Evolutionary conservation across 2,797 vertebrate genomes (phyloP).

Genomic region (Gadopsis bispinosus): DNA sequence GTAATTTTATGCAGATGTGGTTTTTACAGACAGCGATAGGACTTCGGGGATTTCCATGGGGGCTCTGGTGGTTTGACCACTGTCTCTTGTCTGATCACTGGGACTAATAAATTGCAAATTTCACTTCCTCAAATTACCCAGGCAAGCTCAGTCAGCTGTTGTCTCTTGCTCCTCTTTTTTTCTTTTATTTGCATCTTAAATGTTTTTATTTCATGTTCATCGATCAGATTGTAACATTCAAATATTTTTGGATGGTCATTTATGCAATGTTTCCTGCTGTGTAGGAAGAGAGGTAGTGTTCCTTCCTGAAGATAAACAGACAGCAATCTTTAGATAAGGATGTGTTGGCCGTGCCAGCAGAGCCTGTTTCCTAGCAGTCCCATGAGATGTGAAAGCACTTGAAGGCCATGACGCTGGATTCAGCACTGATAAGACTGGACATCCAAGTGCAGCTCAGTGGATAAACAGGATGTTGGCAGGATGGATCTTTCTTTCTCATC

Average conservation of each 20-base stretch:
- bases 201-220: slow-evolving; percentile 1
- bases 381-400: slow-evolving; percentile 36
- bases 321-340: slow-evolving; percentile 58
- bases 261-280: slow-evolving; percentile 30
- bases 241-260: slow-evolving; percentile 18
- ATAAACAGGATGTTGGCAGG: slow-evolving; percentile 55
- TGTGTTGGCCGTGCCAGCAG: slow-evolving; percentile 44
- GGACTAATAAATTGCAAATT: slow-evolving; percentile 51
- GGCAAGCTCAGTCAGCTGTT: background rate
- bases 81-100: slow-evolving; percentile 45
- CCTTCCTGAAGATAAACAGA: slow-evolving; percentile 71
- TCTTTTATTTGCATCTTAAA: background rate
- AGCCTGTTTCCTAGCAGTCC: slow-evolving; percentile 33
- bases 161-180: background rate
- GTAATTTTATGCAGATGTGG: slow-evolving; percentile 4
- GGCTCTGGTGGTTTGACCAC: slow-evolving; percentile 42
- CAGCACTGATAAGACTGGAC: slow-evolving; percentile 53
- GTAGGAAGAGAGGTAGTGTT: slow-evolving; percentile 59
- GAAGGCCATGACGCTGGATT: slow-evolving; percentile 53
- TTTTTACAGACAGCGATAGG: slow-evolving; percentile 20
- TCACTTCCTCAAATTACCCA: slow-evolving; percentile 48
- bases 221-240: background rate
- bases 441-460: slow-evolving; percentile 21
- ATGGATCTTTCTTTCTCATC: slow-evolving; percentile 13
- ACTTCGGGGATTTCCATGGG: slow-evolving; percentile 19